Evolutionary conservation across 2,113 vertebrate genomes (phyloP).

Genomic region (Clarias gariepinus): DNA sequence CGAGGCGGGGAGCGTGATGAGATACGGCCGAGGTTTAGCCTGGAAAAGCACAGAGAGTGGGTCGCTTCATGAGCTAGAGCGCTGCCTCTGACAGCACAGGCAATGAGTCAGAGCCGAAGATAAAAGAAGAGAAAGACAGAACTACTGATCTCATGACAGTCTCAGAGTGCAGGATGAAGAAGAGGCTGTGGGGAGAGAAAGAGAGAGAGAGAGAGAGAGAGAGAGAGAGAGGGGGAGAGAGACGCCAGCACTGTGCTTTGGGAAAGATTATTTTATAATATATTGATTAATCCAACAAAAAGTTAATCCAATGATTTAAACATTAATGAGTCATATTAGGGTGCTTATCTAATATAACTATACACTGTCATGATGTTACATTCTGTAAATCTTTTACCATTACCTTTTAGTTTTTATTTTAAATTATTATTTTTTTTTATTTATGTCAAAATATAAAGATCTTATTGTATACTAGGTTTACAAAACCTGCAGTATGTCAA

Average conservation of each 20-base stretch:
- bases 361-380: background rate
- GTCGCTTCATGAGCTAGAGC: conserved; percentile 6
- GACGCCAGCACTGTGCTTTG: background rate
- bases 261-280: background rate
- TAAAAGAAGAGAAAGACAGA: conserved; percentile 24
- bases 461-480: background rate
- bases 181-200: background rate
- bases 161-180: background rate
- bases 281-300: too few species aligned
- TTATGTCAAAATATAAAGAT: background rate
- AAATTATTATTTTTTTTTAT: background rate
- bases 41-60: conserved; percentile 24
- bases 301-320: too few species aligned
- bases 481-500: background rate
- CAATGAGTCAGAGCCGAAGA: conserved; percentile 30
- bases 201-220: background rate
- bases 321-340: too few species aligned
- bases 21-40: conserved; percentile 17
- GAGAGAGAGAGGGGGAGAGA: too few species aligned
- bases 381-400: background rate
- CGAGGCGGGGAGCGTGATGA: background rate
- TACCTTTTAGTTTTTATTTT: background rate
- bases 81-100: conserved; percentile 9
- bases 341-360: too few species aligned
- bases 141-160: conserved; percentile 13